Evolutionary conservation across 2,797 vertebrate species (phyloP).

Genomic region (Antennarius maculatus): DNA sequence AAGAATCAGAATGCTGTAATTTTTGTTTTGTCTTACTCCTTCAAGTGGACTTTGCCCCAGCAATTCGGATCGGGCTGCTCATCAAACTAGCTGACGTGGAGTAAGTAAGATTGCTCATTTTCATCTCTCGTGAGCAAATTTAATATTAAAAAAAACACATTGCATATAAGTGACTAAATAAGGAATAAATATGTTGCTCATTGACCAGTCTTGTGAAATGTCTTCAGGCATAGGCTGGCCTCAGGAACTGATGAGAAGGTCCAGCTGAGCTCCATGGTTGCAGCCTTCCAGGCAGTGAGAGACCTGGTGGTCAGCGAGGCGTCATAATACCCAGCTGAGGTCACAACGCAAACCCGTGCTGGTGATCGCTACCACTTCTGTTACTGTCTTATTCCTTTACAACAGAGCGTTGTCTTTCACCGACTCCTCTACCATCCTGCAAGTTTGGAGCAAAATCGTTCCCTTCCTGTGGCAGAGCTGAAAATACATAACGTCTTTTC

Average conservation of each 20-base stretch:
- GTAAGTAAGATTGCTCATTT: constrained; percentile 81
- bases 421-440: background rate
- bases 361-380: too few species aligned
- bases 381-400: background rate
- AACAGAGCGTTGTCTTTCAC: background rate
- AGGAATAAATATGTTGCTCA: background rate
- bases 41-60: constrained; percentile 92
- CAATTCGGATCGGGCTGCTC: constrained; percentile 89
- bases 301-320: constrained; percentile 91
- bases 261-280: constrained; percentile 95
- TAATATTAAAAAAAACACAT: background rate
- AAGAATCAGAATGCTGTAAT: background rate
- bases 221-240: constrained; percentile 87
- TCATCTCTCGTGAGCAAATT: background rate
- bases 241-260: constrained; percentile 95
- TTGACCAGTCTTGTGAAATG: fast-evolving
- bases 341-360: background rate
- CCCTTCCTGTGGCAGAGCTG: background rate
- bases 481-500: background rate
- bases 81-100: constrained; percentile 95
- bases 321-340: constrained; percentile 58
- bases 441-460: background rate
- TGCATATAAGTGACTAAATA: too few species aligned
- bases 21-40: background rate
- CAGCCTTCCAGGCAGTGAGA: constrained; percentile 94